Conservation (phyloP, 2,888 invertebrate species). For the Polylopha cassiicola region DNA sequence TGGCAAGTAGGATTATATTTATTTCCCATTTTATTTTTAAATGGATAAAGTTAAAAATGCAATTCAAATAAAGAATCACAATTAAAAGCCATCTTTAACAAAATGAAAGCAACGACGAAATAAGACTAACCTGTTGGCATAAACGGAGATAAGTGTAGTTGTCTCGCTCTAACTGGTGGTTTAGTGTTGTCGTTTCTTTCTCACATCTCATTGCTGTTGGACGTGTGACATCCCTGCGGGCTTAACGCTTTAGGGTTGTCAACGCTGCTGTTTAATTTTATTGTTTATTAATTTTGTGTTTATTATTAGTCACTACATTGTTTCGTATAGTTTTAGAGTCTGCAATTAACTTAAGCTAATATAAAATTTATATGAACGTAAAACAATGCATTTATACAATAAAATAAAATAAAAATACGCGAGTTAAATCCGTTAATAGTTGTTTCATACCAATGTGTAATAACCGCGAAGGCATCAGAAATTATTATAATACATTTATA, state of each 20-base stretch:
- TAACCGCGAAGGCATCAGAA: too few relatives aligned
- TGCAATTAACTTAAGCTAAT: too few relatives aligned
- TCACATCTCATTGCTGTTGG: constrained; percentile 66
- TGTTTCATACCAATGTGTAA: too few relatives aligned
- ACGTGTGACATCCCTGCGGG: constrained; percentile 72
- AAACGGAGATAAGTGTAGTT: constrained; percentile 29
- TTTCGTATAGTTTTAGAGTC: neutral
- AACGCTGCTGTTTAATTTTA: neutral
- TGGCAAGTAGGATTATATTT: too few relatives aligned
- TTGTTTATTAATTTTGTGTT: neutral
- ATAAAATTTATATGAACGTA: too few relatives aligned
- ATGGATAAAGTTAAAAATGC: too few relatives aligned
- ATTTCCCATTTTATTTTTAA: too few relatives aligned
- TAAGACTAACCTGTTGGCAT: constrained; percentile 43
- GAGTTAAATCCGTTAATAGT: too few relatives aligned
- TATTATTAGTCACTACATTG: neutral
- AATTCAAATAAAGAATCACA: constrained; percentile 7
- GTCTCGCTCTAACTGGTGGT: constrained; percentile 40
- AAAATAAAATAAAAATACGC: too few relatives aligned
- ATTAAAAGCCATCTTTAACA: constrained; percentile 14
- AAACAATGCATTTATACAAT: too few relatives aligned
- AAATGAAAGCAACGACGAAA: constrained; percentile 37
- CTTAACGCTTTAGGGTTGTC: constrained; percentile 56
- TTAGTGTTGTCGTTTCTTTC: constrained; percentile 41
- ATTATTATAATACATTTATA: too few relatives aligned